Conservation (phyloP, 1,140 invertebrate genomes). For the Dolichoris vasculosae region DNA sequence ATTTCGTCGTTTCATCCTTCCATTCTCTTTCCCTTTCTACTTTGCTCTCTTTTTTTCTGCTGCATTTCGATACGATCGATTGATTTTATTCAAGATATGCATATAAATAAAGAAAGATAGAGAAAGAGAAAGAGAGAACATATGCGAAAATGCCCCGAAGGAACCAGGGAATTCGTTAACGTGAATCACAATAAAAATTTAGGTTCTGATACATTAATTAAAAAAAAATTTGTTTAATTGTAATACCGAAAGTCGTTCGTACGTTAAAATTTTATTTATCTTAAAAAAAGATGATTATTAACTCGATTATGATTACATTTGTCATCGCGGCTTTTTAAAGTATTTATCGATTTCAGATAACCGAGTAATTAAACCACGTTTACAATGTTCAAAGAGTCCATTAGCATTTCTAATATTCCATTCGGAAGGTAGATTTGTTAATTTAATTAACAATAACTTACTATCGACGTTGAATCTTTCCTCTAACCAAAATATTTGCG, state of each 20-base stretch:
- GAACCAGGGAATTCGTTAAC: constrained; percentile 57
- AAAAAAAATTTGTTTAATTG: neutral
- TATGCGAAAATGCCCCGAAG: constrained; percentile 54
- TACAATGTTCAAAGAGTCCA: neutral
- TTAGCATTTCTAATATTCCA: neutral
- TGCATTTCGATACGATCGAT: constrained; percentile 56
- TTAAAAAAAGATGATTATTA: neutral
- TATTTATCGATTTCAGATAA: neutral
- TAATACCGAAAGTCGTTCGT: neutral
- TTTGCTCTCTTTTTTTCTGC: constrained; percentile 53
- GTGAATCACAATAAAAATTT: constrained; percentile 37
- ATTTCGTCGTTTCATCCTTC: constrained; percentile 57
- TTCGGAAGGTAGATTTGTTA: no score
- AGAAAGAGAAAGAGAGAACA: neutral
- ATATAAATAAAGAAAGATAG: neutral
- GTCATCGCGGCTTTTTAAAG: neutral
- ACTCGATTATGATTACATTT: neutral
- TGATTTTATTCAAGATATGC: constrained; percentile 48
- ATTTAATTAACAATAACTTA: no score
- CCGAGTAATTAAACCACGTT: neutral
- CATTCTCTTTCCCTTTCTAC: neutral
- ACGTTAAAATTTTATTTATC: neutral
- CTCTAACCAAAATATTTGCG: no score
- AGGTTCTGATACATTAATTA: constrained; percentile 14
- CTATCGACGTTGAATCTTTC: no score